A percentile compares a stretch with the other conserved stretches of the same genome.
Conservation (phyloP, 1,140 invertebrate species). For the Chrysomallon squamiferum region DNA sequence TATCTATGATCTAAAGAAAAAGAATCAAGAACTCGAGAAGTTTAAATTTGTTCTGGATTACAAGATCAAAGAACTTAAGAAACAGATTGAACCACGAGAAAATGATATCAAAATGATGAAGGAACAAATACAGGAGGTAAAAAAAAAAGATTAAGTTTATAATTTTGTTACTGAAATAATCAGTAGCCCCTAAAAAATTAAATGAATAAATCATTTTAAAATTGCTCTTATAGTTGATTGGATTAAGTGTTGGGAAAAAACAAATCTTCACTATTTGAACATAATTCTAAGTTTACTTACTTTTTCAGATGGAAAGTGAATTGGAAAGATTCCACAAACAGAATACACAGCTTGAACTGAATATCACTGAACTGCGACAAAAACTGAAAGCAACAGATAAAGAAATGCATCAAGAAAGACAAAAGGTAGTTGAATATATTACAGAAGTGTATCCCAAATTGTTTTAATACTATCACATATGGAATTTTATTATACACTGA, state of each 20-base stretch:
- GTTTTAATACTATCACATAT: too few species aligned
- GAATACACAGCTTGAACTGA: slow-evolving; percentile 73
- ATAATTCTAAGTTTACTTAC: too few species aligned
- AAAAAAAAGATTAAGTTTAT: background rate
- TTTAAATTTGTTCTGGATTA: slow-evolving; percentile 89
- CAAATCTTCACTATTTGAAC: too few species aligned
- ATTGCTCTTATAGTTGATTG: background rate
- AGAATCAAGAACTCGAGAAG: slow-evolving; percentile 88
- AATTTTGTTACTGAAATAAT: too few species aligned
- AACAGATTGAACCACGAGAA: slow-evolving; percentile 84
- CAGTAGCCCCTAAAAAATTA: too few species aligned
- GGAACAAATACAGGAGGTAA: slow-evolving; percentile 76
- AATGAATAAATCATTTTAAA: background rate
- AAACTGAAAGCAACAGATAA: slow-evolving; percentile 75
- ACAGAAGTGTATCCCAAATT: too few species aligned
- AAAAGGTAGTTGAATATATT: slow-evolving; percentile 59
- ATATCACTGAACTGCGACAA: slow-evolving; percentile 76
- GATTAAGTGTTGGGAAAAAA: too few species aligned
- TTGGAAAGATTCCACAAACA: slow-evolving; percentile 74
- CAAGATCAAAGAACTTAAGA: slow-evolving; percentile 85
- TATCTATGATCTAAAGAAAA: slow-evolving; percentile 82
- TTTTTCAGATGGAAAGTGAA: slow-evolving; percentile 71
- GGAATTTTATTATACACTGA: too few species aligned
- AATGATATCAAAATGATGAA: slow-evolving; percentile 77
- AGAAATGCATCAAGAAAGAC: slow-evolving; percentile 74